Evolutionary conservation across 2,113 vertebrate genomes (phyloP), one percentile per base, ranked within the genome.

Genomic region (Dicaeum eximium): DNA sequence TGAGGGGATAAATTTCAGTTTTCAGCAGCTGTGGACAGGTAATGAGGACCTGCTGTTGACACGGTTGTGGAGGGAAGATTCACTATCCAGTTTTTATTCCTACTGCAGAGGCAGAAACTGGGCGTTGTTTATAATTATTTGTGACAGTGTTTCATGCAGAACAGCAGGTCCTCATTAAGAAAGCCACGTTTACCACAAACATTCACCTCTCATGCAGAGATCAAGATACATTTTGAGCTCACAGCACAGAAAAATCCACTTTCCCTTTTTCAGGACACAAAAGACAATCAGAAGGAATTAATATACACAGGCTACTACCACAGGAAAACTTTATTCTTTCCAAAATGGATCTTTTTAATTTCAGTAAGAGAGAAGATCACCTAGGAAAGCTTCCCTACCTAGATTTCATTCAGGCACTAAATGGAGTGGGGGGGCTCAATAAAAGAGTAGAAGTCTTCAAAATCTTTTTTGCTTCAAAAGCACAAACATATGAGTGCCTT

Each of bases 81-180:
- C 66, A 31, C 61, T 38, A 18, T 23, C 11, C 33, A n/a, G 62
- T 58, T 94, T 79, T 93, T 66, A 62, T 86, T 80, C 33, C 51
- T 86, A 44, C 54, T 48, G 33, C 74, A 91, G 44, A 16, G 1
- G 47, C 90, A 87, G 45, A 80, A 87, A 42, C 38, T 56, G 62
- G 66, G 35, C 9, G 1, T 35, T 80, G 27, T 82, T 95, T 86
- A n/a, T 95, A 94, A 90, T 87, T 80, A 62, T 72, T 88, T 83
- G 79, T 74, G 85, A 91, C 85, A 88, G 27, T 10, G 60, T 62
- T 90, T 67, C 85, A 80, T 56, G 72, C 33, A 75, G 85, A 96
- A 95, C 71, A 94, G 93, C 90, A 91, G 73, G 84, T 79, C 66
- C 78, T 92, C 70, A 73, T 95, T 95, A 95, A 53, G 80, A 89